Percentiles rank a stretch among this genome's conserved stretches.
Conservation (phyloP, 1,140 invertebrate species). For the Zaprionus nigranus region DNA sequence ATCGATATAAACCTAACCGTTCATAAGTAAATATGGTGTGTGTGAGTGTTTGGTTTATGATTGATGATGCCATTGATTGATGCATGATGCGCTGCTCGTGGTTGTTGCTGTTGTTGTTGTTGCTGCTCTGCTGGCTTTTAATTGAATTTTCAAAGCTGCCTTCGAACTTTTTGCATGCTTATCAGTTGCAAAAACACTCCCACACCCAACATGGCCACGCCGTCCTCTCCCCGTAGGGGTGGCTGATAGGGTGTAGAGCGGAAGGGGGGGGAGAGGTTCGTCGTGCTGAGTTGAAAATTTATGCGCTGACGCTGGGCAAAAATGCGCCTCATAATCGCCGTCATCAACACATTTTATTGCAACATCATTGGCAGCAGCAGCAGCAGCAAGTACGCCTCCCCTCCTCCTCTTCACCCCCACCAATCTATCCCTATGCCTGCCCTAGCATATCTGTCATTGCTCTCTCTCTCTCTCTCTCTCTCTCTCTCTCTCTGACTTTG, state of each 20-base stretch:
- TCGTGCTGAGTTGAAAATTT: conserved; percentile 50
- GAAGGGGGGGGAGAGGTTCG: not conserved
- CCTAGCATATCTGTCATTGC: conserved; percentile 49
- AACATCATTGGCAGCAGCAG: conserved; percentile 63
- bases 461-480: not conserved
- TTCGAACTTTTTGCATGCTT: conserved; percentile 67
- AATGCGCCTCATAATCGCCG: conserved; percentile 72
- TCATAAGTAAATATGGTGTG: conserved; percentile 27
- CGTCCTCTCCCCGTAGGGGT: not conserved
- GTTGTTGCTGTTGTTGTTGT: conserved; percentile 17
- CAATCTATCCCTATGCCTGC: not conserved
- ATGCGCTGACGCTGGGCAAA: conserved; percentile 53
- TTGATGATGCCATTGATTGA: conserved; percentile 81
- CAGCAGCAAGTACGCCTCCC: not conserved
- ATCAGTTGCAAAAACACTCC: conserved; percentile 57
- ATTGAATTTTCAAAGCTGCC: conserved; percentile 70
- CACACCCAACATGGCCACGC: not conserved
- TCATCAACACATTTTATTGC: conserved; percentile 74
- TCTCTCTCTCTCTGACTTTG: not conserved
- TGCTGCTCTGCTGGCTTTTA: conserved; percentile 63
- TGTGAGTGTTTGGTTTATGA: conserved; percentile 61
- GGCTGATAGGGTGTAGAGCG: too few relatives aligned
- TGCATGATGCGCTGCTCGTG: conserved; percentile 61
- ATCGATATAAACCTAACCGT: not conserved
- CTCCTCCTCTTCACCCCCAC: not conserved